Evolutionary conservation across 2,797 vertebrate genomes (phyloP).

Genomic region (Ispidina picta): DNA sequence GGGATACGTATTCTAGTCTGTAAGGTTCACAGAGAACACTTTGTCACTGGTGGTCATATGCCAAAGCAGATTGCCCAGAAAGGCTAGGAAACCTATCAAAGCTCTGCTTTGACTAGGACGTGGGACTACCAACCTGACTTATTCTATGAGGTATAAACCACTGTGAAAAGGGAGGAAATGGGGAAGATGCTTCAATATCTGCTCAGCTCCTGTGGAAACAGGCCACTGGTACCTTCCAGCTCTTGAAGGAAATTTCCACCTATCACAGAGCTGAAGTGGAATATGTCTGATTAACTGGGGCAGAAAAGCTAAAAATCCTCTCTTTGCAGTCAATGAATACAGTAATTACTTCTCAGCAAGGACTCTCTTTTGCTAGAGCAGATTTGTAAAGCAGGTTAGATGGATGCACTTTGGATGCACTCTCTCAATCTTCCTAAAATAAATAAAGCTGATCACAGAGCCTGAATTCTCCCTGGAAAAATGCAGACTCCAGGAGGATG

Average conservation of each 20-base stretch:
- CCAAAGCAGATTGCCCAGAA: not conserved
- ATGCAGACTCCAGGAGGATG: not conserved
- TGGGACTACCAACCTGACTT: not conserved
- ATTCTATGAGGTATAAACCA: not conserved
- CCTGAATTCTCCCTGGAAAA: not conserved
- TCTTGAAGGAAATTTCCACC: not conserved
- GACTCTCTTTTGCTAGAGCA: not conserved
- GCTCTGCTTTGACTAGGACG: not conserved
- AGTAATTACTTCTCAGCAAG: not conserved
- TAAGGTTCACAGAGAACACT: not conserved
- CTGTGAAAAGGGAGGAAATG: not conserved
- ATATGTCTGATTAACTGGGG: not conserved
- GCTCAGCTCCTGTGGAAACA: not conserved
- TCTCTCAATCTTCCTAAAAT: not conserved
- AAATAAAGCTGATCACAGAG: not conserved
- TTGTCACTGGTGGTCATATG: not conserved
- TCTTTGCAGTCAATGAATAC: not conserved
- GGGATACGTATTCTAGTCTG: not conserved
- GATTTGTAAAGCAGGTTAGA: not conserved
- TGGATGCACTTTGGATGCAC: not conserved
- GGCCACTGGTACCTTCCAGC: not conserved
- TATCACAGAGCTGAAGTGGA: not conserved
- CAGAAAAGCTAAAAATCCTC: not conserved
- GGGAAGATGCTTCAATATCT: not conserved
- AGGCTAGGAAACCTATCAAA: not conserved